These are phyloP conservation scores for Virgularia gustaviana DNA, from an alignment of 92 coral and sea anemone genomes.

Conservation along the genomic window DNA sequence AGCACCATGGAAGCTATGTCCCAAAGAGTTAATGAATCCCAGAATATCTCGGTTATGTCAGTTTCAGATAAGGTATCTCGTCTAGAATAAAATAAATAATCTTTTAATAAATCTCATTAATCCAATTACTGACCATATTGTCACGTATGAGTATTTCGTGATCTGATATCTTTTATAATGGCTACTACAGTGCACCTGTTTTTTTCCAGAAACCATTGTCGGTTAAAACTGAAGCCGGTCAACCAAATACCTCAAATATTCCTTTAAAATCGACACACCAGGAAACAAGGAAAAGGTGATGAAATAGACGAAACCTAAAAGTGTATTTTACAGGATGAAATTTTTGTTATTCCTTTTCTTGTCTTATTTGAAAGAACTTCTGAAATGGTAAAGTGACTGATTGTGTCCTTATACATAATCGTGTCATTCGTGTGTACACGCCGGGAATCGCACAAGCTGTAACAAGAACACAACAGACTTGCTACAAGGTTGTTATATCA, in stretches of 20 bases:
- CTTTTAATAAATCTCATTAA: constrained; percentile 29
- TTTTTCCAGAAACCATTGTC: constrained; percentile 21
- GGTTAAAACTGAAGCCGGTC: not conserved
- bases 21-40: constrained; percentile 58
- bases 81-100: not conserved
- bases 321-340: not conserved
- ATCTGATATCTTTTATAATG: not conserved
- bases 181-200: not conserved
- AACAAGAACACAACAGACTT: no score
- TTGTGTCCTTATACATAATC: no score
- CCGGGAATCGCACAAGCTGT: no score
- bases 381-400: no score
- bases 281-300: constrained; percentile 15
- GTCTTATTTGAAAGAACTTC: no score
- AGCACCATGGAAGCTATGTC: constrained; percentile 65
- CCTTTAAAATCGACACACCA: not conserved
- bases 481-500: no score
- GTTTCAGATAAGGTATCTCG: constrained; percentile 10
- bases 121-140: constrained; percentile 33
- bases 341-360: not conserved
- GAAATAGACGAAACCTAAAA: not conserved
- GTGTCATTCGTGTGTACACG: no score
- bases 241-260: not conserved
- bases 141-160: no score
- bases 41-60: constrained; percentile 1